Base-by-base conservation (phyloP, 2,888 invertebrate genomes). In the Xestia xanthographa region DNA sequence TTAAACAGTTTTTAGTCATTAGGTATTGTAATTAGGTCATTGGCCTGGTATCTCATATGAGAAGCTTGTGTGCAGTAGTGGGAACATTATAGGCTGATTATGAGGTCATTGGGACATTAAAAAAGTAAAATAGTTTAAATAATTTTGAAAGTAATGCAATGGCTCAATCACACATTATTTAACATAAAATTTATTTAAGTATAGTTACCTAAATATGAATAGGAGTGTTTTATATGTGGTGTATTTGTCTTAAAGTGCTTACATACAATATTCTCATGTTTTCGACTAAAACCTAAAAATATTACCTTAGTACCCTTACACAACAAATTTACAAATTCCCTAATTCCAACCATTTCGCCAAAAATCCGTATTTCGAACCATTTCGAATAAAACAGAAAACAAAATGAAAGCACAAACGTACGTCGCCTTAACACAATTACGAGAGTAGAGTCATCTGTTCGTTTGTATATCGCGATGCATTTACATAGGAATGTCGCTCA, bases 401-500 rank as follows among this genome's bases (percentile, higher is more conserved):
- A 56, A 63, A 67, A 63, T 26, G n/a, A 20, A 67, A 48, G 1
- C 34, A 29, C 43, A 38, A 58, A 84, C 38, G 60, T 67, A 56
- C 63, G 41, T 80, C 66, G 72, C 84, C 87, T 86, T 87, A 88
- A 90, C 75, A 77, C 80, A 89, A 90, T 90, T 89, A 86, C 79
- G 26, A 17, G 73, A 83, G 84, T 85, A 83, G 82, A 88, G 81
- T 86, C 87, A 87, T 85, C 77, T 75, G 84, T 84, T 86, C 78
- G 85, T 84, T 65, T 86, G 85, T 87, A 84, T 83, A 86, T 84
- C 76, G 82, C 80, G 63, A 68, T 83, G 76, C 79, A 89, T 90
- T 90, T 86, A 73, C 90, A 89, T 90, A 84, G 79, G 83, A 90
- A 90, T 89, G 84, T 77, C 72, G 66, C 82, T 77, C 78, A 73